phyloP scores from a whole-genome alignment of 2,797 vertebrate genomes.

The Rhyacichthys aspro region DNA sequence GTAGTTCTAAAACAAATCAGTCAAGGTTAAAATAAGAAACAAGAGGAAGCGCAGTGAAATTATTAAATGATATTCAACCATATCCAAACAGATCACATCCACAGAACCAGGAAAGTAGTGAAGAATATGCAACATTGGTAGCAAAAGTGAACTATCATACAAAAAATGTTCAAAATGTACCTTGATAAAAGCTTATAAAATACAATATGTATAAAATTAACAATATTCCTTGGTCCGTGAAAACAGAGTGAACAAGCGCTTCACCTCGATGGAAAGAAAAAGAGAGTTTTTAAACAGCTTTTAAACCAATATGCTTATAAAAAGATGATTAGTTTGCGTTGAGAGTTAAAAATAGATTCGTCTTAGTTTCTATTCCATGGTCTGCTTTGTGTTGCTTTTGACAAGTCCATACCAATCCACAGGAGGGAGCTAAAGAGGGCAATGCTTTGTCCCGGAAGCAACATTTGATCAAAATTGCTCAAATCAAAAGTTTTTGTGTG shows the following conservation, averaged over 20 bases:
- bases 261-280: slow-evolving; percentile 30
- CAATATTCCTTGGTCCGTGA: slow-evolving; percentile 79
- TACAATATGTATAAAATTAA: slow-evolving; percentile 81
- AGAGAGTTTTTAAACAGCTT: slow-evolving; percentile 18
- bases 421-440: slow-evolving; percentile 56
- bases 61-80: slow-evolving; percentile 14
- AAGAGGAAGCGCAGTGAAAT: slow-evolving; percentile 19
- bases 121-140: slow-evolving; percentile 56
- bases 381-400: slow-evolving; percentile 17
- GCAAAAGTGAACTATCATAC: slow-evolving; percentile 72
- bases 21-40: slow-evolving; percentile 11
- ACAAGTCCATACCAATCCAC: slow-evolving; percentile 52
- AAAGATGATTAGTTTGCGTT: slow-evolving; percentile 18
- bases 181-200: slow-evolving; percentile 80
- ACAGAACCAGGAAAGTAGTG: slow-evolving; percentile 36
- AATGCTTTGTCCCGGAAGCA: slow-evolving; percentile 7
- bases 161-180: slow-evolving; percentile 76
- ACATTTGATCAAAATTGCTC: slow-evolving; percentile 26
- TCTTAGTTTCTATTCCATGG: slow-evolving; percentile 15
- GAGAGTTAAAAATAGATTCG: slow-evolving; percentile 8
- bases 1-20: slow-evolving; percentile 6
- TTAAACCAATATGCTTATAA: slow-evolving; percentile 23
- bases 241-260: slow-evolving; percentile 60
- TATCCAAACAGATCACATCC: slow-evolving; percentile 28
- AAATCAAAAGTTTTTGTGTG: slow-evolving; percentile 30